phyloP scores from a whole-genome alignment of 2,113 vertebrate genomes.

The Bubo bubo region DNA sequence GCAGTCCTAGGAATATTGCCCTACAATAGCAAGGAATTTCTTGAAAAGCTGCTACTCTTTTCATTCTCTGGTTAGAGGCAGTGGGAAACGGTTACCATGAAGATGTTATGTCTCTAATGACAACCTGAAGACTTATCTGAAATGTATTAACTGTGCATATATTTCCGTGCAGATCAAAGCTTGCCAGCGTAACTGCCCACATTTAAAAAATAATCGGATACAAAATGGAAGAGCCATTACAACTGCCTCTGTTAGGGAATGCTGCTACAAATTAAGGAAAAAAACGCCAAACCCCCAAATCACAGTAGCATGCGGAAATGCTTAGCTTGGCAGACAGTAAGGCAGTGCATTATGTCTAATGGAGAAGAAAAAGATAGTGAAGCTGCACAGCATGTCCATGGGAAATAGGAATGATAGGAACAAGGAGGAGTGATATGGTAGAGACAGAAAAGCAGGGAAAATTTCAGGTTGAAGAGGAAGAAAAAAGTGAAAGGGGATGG shows the following conservation, averaged over 20 bases:
- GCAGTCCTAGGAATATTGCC: neutral
- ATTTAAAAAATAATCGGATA: neutral
- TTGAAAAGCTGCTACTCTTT: neutral
- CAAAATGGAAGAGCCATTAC: neutral
- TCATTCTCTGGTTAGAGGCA: neutral
- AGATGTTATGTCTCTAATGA: neutral
- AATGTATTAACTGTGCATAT: neutral
- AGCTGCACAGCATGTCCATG: neutral
- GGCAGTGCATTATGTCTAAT: neutral
- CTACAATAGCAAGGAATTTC: neutral
- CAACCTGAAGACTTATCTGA: neutral
- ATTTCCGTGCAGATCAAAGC: neutral
- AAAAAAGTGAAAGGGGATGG: neutral
- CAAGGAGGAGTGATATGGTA: neutral
- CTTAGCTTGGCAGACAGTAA: neutral
- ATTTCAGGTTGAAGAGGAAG: neutral
- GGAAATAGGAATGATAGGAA: neutral
- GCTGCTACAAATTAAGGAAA: neutral
- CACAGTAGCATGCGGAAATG: neutral
- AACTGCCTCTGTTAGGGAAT: neutral
- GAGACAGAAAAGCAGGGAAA: neutral
- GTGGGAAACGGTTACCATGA: neutral
- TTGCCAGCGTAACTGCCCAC: neutral
- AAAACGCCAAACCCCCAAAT: neutral
- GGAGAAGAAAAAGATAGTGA: neutral